These are phyloP conservation scores for Coptodon rendalli DNA, from an alignment of 2,113 vertebrate genomes.

Conservation along the genomic window DNA sequence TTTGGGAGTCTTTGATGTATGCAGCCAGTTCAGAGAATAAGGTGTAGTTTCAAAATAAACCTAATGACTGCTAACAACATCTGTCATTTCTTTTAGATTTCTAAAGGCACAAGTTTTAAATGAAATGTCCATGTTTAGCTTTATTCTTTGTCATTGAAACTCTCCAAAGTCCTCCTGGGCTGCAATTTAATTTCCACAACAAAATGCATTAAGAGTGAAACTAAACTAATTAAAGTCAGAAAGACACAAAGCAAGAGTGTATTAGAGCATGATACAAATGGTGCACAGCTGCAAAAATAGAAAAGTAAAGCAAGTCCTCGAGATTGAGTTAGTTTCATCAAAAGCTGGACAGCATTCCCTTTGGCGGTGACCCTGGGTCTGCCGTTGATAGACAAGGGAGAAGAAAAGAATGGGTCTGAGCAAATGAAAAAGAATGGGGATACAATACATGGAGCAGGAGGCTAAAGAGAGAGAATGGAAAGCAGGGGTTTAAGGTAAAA, in stretches of 20 bases:
- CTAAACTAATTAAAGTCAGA: background rate
- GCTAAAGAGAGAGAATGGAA: background rate
- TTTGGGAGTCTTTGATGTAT: background rate
- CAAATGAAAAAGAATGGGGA: constrained; percentile 16
- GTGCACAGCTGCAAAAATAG: background rate
- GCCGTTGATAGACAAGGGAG: background rate
- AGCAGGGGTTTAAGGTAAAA: background rate
- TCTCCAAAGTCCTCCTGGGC: background rate
- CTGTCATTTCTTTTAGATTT: background rate
- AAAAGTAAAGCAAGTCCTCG: background rate
- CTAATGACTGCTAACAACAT: background rate
- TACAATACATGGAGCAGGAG: background rate
- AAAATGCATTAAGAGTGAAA: background rate
- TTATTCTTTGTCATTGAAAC: background rate
- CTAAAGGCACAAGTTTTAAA: background rate
- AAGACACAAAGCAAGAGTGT: background rate
- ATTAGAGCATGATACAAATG: background rate
- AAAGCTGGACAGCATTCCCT: constrained; percentile 1
- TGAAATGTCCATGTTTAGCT: background rate
- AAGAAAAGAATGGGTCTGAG: constrained; percentile 25
- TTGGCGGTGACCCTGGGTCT: constrained; percentile 24
- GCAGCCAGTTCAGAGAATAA: background rate
- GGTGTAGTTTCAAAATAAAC: background rate
- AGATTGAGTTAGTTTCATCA: constrained; percentile 29
- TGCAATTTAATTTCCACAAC: background rate